These are phyloP conservation scores for Tinea trinotella DNA, from an alignment of 2,888 invertebrate genomes.

Conservation along the genomic window DNA sequence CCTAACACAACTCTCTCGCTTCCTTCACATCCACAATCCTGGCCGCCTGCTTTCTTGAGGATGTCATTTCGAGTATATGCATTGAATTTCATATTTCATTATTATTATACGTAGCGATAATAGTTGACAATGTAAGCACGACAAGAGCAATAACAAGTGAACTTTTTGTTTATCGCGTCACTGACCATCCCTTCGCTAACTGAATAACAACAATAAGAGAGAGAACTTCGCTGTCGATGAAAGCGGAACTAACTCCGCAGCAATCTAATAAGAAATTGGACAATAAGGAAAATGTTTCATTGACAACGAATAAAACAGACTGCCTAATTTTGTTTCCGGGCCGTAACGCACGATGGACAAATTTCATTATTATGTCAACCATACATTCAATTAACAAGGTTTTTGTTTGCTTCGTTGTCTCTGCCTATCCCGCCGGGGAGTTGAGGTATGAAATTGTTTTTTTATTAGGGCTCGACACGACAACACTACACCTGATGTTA, in stretches of 20 bases:
- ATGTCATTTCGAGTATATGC: too few species aligned
- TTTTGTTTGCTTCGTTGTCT: too few species aligned
- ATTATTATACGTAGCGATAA: constrained; percentile 18
- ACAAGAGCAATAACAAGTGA: constrained; percentile 45
- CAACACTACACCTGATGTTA: too few species aligned
- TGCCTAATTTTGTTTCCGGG: constrained; percentile 29
- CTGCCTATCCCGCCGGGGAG: too few species aligned
- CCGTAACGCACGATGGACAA: constrained; percentile 3
- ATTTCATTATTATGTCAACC: constrained; percentile 3
- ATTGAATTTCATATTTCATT: too few species aligned
- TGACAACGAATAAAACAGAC: constrained; percentile 54
- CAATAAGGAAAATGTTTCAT: constrained; percentile 62
- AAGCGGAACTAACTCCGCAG: constrained; percentile 40
- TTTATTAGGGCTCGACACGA: too few species aligned
- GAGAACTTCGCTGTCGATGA: constrained; percentile 27
- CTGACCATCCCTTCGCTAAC: constrained; percentile 49
- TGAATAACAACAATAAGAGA: constrained; percentile 58
- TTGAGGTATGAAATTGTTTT: too few species aligned
- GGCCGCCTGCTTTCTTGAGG: too few species aligned
- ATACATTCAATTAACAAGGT: not conserved
- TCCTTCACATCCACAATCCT: too few species aligned
- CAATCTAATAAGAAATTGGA: constrained; percentile 61
- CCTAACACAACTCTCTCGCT: too few species aligned
- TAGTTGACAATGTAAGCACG: constrained; percentile 37
- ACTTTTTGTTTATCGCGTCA: constrained; percentile 52